phyloP scores from a whole-genome alignment of 2,888 invertebrate species.

The Stenoptilia bipunctidactyla region DNA sequence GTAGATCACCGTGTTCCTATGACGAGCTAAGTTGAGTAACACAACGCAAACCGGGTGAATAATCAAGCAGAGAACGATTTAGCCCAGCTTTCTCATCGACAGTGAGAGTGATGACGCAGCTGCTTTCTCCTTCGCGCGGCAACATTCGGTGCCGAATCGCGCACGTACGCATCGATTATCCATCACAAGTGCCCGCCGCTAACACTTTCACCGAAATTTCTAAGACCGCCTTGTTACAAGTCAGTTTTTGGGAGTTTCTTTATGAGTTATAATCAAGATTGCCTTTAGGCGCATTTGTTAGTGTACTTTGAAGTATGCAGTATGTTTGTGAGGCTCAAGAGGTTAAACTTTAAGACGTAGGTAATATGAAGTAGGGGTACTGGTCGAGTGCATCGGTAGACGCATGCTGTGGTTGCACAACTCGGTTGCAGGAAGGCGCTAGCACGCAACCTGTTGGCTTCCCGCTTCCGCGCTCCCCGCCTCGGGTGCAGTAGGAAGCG shows the following conservation, averaged over 20 bases:
- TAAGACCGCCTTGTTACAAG: not conserved
- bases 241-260: not conserved
- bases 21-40: not conserved
- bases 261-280: too few species aligned
- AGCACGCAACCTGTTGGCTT: conserved; percentile 51
- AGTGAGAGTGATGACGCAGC: conserved; percentile 23
- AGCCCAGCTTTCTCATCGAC: conserved; percentile 12
- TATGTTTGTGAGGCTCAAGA: too few species aligned
- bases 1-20: not conserved
- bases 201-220: not conserved
- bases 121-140: conserved; percentile 4
- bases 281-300: too few species aligned
- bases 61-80: conserved; percentile 1
- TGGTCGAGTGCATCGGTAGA: conserved; percentile 11
- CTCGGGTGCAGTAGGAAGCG: conserved; percentile 6
- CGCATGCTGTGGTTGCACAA: conserved; percentile 2
- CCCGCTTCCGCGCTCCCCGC: conserved; percentile 40
- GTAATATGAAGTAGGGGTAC: conserved; percentile 3
- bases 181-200: not conserved
- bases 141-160: too few species aligned
- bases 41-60: not conserved
- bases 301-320: too few species aligned
- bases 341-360: not conserved
- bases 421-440: conserved; percentile 34
- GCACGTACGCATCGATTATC: not conserved